Evolutionary conservation across 2,113 vertebrate species (phyloP).

Genomic region (Myiopsitta monachus): DNA sequence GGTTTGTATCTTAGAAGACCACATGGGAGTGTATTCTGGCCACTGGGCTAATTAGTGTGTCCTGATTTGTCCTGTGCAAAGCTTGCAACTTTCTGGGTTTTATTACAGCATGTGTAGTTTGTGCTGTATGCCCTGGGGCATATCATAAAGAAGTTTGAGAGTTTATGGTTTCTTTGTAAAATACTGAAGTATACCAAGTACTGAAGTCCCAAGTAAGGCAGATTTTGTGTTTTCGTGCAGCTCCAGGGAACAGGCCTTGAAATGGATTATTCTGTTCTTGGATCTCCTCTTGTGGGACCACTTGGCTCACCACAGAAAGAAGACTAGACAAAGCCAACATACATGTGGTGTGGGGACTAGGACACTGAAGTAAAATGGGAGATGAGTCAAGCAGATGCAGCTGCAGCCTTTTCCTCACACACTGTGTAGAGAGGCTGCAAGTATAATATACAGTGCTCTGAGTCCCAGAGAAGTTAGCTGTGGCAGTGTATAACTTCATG

Average conservation of each 20-base stretch:
- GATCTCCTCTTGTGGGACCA: neutral
- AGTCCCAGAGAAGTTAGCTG: neutral
- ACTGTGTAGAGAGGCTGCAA: neutral
- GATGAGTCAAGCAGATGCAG: neutral
- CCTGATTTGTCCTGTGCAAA: neutral
- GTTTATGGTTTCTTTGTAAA: neutral
- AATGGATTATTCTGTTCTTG: neutral
- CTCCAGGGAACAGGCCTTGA: neutral
- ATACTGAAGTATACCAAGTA: neutral
- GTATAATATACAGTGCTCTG: fast-evolving
- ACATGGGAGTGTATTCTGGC: neutral
- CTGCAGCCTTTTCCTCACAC: neutral
- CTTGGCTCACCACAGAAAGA: neutral
- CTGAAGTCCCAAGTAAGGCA: neutral
- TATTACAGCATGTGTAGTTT: neutral
- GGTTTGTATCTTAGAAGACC: neutral
- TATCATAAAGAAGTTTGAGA: neutral
- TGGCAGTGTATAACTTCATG: neutral
- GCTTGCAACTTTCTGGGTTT: neutral
- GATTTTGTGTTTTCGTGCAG: neutral
- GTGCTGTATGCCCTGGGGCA: neutral
- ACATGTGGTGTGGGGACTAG: neutral
- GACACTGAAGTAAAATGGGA: neutral
- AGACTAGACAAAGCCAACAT: neutral
- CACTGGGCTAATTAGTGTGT: neutral